Percentiles rank a stretch among this genome's conserved stretches.
phyloP scores from a whole-genome alignment of 2,113 vertebrate genomes.

The Megaceryle maxima region DNA sequence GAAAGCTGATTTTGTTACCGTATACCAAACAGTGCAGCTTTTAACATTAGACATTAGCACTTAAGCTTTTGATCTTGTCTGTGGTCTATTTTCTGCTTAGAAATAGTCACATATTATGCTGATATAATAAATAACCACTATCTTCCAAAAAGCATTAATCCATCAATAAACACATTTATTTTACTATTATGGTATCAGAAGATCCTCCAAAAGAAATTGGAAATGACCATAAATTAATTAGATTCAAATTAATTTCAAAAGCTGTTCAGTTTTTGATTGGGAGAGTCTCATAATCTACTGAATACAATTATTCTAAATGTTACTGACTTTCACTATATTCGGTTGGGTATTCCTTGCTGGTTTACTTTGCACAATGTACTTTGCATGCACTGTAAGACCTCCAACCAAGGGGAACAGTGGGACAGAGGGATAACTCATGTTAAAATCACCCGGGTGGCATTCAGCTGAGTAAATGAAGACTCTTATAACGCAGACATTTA shows the following conservation, averaged over 20 bases:
- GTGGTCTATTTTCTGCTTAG: neutral
- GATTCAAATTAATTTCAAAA: neutral
- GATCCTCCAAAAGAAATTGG: neutral
- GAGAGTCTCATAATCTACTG: neutral
- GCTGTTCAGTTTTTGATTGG: neutral
- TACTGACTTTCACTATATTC: neutral
- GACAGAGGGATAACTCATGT: neutral
- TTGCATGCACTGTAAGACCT: neutral
- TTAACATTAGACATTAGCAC: neutral
- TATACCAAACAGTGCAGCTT: neutral
- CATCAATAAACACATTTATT: neutral
- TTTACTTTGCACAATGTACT: neutral
- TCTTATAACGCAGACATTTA: neutral
- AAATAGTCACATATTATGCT: neutral
- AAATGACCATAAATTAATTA: neutral
- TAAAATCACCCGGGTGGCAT: neutral
- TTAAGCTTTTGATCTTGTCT: neutral
- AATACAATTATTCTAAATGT: neutral
- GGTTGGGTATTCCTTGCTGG: neutral
- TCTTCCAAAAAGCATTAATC: neutral
- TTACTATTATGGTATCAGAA: neutral
- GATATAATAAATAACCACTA: neutral
- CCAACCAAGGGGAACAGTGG: neutral
- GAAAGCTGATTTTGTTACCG: neutral
- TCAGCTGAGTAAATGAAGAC: slow-evolving; percentile 14